Conservation (phyloP, 2,888 invertebrate species). For the Ichneumon xanthorius region DNA sequence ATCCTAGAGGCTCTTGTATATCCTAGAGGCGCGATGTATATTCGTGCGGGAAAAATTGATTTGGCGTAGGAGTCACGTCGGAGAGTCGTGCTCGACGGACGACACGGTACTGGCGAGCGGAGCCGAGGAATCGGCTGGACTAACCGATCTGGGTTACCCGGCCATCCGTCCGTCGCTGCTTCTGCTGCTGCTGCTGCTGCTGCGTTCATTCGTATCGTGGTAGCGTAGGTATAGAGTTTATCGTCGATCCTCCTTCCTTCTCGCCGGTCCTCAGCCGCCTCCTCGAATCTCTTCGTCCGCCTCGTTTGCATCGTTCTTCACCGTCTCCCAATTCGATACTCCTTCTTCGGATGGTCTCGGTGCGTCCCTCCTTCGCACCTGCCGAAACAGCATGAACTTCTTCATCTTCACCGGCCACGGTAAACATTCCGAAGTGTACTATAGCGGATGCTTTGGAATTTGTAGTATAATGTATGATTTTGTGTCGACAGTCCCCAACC, state of each 20-base stretch:
- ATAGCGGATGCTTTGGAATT: background rate
- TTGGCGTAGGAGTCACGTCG: constrained; percentile 59
- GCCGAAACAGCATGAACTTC: constrained; percentile 2
- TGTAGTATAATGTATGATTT: background rate
- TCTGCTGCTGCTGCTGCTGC: constrained; percentile 59
- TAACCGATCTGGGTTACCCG: constrained; percentile 85
- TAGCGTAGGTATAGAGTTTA: constrained; percentile 52
- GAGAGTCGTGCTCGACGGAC: constrained; percentile 81
- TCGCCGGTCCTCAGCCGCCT: constrained; percentile 46
- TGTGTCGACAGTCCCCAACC: background rate
- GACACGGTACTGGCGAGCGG: constrained; percentile 81
- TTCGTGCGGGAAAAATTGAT: constrained; percentile 8
- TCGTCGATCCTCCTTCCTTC: constrained; percentile 58
- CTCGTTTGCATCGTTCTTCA: constrained; percentile 37
- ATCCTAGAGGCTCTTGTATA: constrained; percentile 2
- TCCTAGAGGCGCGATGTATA: background rate
- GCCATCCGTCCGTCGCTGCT: constrained; percentile 81
- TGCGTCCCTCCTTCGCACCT: constrained; percentile 15
- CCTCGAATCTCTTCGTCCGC: constrained; percentile 48
- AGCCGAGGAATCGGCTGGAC: constrained; percentile 80
- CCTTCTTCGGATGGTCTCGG: background rate
- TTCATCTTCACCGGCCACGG: constrained; percentile 1
- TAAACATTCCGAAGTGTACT: background rate
- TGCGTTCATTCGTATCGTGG: constrained; percentile 56
- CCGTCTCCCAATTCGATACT: constrained; percentile 36